Percentiles rank a stretch among this genome's conserved stretches.
Conservation (phyloP, 2,797 vertebrate genomes). For the Pangasius macronema region DNA sequence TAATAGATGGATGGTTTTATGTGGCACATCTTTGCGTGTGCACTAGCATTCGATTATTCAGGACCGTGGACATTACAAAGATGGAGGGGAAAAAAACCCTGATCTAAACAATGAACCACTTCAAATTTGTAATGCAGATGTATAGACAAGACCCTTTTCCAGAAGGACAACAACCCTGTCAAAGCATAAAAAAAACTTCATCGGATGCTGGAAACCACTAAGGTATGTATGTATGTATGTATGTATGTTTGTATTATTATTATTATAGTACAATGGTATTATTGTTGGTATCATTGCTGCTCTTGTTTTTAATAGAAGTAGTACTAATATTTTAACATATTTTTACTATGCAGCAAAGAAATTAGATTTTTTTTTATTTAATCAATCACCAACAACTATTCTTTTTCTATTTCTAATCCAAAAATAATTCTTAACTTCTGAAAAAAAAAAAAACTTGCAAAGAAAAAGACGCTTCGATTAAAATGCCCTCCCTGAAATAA, state of each 20-base stretch:
- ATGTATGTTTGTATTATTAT: background rate
- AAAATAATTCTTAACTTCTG: background rate
- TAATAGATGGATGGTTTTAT: background rate
- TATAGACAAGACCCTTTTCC: background rate
- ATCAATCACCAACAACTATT: too few species aligned
- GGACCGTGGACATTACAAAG: background rate
- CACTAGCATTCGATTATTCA: background rate
- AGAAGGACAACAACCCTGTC: background rate
- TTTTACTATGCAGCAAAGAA: background rate
- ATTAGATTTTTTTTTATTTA: background rate
- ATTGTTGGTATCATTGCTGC: background rate
- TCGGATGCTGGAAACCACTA: background rate
- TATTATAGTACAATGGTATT: background rate
- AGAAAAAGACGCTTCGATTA: background rate
- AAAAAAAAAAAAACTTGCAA: slow-evolving; percentile 9
- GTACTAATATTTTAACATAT: background rate
- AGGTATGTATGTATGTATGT: background rate
- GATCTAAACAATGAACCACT: background rate
- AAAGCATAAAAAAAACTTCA: background rate
- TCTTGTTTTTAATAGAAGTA: background rate
- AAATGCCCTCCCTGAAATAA: background rate
- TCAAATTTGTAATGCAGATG: background rate
- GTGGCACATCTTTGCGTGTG: background rate
- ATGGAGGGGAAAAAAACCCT: background rate
- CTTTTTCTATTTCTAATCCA: background rate